phyloP scores from a whole-genome alignment of 1,140 invertebrate species.

The Formica exsecta region DNA sequence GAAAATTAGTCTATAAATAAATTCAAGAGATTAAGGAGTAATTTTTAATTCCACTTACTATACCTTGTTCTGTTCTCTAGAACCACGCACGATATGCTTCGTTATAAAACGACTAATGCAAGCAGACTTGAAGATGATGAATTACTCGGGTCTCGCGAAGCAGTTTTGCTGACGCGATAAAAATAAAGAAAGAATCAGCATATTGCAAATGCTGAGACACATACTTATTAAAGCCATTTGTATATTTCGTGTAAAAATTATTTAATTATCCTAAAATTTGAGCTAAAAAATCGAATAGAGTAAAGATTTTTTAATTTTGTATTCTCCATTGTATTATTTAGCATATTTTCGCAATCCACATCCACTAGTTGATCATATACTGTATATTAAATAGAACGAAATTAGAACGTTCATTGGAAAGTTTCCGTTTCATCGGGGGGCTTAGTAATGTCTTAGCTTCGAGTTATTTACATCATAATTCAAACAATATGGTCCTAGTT shows the following conservation, averaged over 20 bases:
- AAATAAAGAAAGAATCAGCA: conserved; percentile 58
- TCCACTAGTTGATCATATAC: not conserved
- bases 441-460: conserved; percentile 32
- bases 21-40: not conserved
- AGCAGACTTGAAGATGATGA: conserved; percentile 31
- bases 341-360: not conserved
- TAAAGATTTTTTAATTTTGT: not conserved
- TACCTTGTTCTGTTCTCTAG: not conserved
- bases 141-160: conserved; percentile 20
- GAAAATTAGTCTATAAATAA: not conserved
- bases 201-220: conserved; percentile 1
- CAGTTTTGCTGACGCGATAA: conserved; percentile 44
- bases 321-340: not conserved
- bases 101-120: conserved; percentile 40
- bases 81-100: not conserved
- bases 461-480: conserved; percentile 65
- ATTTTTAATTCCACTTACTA: not conserved
- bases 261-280: not conserved
- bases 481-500: conserved; percentile 56
- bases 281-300: not conserved
- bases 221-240: not conserved
- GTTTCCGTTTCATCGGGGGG: conserved; percentile 7
- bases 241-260: not conserved
- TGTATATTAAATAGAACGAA: not conserved
- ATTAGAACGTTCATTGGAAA: conserved; percentile 34